Conservation (phyloP, 2,888 invertebrate genomes). For the Eumerus sabulonum region DNA sequence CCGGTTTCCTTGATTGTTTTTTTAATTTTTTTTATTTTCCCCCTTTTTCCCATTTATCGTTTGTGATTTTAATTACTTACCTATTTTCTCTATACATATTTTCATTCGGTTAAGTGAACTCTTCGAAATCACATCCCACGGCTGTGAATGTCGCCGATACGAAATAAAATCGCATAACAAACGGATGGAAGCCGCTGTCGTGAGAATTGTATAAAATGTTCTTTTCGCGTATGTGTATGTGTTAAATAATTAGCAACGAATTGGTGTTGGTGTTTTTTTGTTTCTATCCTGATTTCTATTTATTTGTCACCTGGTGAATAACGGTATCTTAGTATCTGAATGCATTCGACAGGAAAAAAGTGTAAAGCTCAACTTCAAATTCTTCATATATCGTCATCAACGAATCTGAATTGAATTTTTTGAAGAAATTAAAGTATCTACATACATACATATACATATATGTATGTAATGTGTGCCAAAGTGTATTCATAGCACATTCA, state of each 20-base stretch:
- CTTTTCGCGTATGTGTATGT: slow-evolving; percentile 2
- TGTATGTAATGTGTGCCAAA: slow-evolving; percentile 44
- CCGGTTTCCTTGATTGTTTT: slow-evolving; percentile 46
- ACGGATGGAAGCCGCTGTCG: slow-evolving; percentile 10
- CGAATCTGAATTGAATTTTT: too few species aligned
- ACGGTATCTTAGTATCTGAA: slow-evolving; percentile 31
- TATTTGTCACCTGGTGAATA: too few species aligned
- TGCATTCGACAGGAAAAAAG: slow-evolving; percentile 9
- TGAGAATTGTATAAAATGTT: slow-evolving; percentile 39
- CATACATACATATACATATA: too few species aligned
- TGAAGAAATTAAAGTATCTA: too few species aligned
- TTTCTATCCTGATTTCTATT: slow-evolving; percentile 9
- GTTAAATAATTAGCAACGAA: slow-evolving; percentile 51
- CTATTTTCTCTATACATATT: too few species aligned
- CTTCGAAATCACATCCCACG: slow-evolving; percentile 1
- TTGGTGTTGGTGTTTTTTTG: not conserved
- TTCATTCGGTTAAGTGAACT: not conserved
- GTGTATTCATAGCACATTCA: too few species aligned
- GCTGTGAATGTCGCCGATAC: slow-evolving; percentile 24
- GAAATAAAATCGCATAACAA: slow-evolving; percentile 11
- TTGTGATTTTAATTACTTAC: slow-evolving; percentile 12
- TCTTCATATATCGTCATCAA: too few species aligned
- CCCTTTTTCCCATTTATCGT: slow-evolving; percentile 17
- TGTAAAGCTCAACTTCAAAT: slow-evolving; percentile 43
- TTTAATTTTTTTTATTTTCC: slow-evolving; percentile 19